A percentile compares a stretch with the other conserved stretches of the same genome.
These are phyloP conservation scores for Tipula lateralis DNA, from an alignment of 2,888 invertebrate species.

Conservation along the genomic window DNA sequence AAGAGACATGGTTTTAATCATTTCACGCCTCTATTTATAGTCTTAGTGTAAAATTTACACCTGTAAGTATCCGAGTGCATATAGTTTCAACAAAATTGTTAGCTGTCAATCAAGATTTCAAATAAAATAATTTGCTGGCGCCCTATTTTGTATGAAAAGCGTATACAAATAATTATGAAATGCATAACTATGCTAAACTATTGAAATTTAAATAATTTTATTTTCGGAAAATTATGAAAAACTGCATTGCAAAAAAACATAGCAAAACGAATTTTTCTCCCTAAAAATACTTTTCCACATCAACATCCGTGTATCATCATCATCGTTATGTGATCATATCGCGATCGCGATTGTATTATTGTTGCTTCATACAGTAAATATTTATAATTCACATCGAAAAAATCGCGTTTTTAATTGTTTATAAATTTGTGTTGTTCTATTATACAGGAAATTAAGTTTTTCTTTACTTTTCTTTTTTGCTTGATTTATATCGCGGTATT, in stretches of 20 bases:
- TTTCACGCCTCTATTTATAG: too few species aligned
- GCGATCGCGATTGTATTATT: background rate
- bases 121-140: too few species aligned
- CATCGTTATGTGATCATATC: background rate
- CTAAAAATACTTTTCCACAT: background rate
- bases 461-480: background rate
- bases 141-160: too few species aligned
- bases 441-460: slow-evolving; percentile 19
- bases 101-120: too few species aligned
- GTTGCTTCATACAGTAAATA: background rate
- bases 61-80: too few species aligned
- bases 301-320: slow-evolving; percentile 14
- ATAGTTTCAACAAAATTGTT: too few species aligned
- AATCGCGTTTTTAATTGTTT: background rate
- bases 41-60: too few species aligned
- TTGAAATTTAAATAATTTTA: too few species aligned
- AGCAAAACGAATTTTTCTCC: background rate
- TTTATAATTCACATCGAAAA: background rate
- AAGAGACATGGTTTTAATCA: too few species aligned
- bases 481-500: background rate
- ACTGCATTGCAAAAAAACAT: background rate
- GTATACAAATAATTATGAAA: too few species aligned
- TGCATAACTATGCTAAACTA: too few species aligned
- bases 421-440: slow-evolving; percentile 11
- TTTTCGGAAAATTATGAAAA: background rate